These are phyloP conservation scores for Sesia apiformis DNA, from an alignment of 2,888 invertebrate genomes.

Conservation along the genomic window DNA sequence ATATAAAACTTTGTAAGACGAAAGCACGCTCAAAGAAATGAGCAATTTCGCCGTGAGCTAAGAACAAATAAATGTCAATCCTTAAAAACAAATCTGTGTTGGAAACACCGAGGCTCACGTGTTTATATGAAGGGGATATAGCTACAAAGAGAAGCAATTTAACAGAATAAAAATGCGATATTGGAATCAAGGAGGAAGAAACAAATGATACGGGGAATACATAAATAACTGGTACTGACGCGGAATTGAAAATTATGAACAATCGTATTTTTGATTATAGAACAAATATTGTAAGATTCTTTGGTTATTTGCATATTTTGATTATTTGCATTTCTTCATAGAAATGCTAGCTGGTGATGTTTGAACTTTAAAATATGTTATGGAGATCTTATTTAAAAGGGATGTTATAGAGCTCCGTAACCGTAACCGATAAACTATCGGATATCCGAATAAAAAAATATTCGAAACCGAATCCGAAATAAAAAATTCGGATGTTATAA, in stretches of 20 bases:
- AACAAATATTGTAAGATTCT: no score
- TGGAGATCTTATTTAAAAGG: no score
- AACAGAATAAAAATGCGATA: slow-evolving; percentile 66
- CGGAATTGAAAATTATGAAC: slow-evolving; percentile 42
- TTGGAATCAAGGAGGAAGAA: slow-evolving; percentile 44
- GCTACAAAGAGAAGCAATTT: slow-evolving; percentile 70
- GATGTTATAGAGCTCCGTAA: no score
- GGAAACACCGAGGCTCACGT: slow-evolving; percentile 41
- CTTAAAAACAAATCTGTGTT: slow-evolving; percentile 68
- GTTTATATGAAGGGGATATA: slow-evolving; percentile 49
- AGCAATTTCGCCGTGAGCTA: slow-evolving; percentile 60
- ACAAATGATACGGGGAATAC: slow-evolving; percentile 71
- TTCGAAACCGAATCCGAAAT: no score
- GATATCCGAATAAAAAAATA: no score
- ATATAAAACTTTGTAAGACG: background rate
- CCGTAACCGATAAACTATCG: no score
- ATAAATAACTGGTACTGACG: slow-evolving; percentile 67
- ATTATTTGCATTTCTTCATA: no score
- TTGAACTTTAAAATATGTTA: no score
- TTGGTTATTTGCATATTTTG: no score
- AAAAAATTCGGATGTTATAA: no score
- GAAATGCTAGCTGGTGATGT: no score
- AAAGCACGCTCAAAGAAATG: slow-evolving; percentile 18
- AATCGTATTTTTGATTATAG: no score
- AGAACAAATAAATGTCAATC: slow-evolving; percentile 63